phyloP scores from a whole-genome alignment of 1,140 invertebrate genomes.

The Rhizoglyphus robini region DNA sequence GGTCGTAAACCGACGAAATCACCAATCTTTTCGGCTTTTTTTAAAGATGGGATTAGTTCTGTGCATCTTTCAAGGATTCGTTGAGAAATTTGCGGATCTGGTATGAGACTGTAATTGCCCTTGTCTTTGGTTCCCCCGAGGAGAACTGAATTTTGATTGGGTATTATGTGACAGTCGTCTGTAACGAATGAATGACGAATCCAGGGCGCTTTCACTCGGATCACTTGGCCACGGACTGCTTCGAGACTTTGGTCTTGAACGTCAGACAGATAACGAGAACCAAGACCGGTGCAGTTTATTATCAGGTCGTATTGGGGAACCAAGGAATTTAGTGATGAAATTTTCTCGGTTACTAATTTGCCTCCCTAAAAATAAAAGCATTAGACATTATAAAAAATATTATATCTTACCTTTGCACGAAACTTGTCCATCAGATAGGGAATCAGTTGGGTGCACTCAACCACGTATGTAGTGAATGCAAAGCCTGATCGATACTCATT shows the following conservation, averaged over 20 bases:
- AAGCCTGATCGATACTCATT: background rate
- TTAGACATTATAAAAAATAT: conserved; percentile 30
- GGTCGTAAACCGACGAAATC: conserved; percentile 61
- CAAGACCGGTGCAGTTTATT: conserved; percentile 57
- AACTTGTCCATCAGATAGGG: conserved; percentile 48
- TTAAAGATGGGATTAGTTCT: conserved; percentile 44
- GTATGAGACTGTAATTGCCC: conserved; percentile 44
- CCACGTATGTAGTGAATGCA: conserved; percentile 20
- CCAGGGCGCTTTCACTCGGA: conserved; percentile 49
- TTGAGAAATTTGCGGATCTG: conserved; percentile 40
- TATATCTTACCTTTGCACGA: conserved; percentile 25
- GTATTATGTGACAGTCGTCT: conserved; percentile 46
- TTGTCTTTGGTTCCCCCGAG: conserved; percentile 59
- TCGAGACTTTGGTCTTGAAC: conserved; percentile 42
- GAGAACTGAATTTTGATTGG: conserved; percentile 51
- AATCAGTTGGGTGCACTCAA: conserved; percentile 44
- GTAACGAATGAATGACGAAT: conserved; percentile 41
- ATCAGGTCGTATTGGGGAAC: conserved; percentile 45
- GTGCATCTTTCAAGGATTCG: conserved; percentile 49
- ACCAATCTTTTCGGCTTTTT: conserved; percentile 42
- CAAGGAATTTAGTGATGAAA: conserved; percentile 33
- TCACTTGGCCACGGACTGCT: conserved; percentile 53
- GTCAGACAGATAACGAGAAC: conserved; percentile 37
- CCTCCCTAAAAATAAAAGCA: conserved; percentile 34
- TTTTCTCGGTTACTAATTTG: conserved; percentile 36